Evolutionary conservation across 2,888 invertebrate genomes (phyloP).

Genomic region (Spicauda simplicius): DNA sequence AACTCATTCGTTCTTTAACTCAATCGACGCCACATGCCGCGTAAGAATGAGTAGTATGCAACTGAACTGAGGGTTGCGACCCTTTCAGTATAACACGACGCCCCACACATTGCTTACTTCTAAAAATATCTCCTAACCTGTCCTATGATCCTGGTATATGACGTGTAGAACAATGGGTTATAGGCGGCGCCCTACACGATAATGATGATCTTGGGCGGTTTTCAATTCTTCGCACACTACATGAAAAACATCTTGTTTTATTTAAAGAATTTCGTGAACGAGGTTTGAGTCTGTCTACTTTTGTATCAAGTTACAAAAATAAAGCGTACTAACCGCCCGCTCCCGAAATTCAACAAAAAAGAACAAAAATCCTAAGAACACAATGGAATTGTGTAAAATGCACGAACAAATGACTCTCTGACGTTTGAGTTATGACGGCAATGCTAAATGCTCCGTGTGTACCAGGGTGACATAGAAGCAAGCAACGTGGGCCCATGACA

Average conservation of each 20-base stretch:
- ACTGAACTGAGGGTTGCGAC: neutral
- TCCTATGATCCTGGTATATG: constrained; percentile 63
- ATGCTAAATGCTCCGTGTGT: constrained; percentile 14
- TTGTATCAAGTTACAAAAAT: too few species aligned
- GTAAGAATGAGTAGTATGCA: neutral
- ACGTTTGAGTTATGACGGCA: constrained; percentile 24
- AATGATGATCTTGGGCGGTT: constrained; percentile 9
- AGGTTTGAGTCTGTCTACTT: too few species aligned
- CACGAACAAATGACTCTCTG: neutral
- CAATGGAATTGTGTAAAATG: neutral
- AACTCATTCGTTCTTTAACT: too few species aligned
- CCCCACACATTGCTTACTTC: constrained; percentile 20
- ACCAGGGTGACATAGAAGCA: constrained; percentile 19
- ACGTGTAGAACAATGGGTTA: constrained; percentile 75
- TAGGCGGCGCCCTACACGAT: constrained; percentile 70
- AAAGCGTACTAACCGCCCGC: too few species aligned
- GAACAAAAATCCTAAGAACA: too few species aligned
- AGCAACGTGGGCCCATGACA: constrained; percentile 15
- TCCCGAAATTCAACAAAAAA: too few species aligned
- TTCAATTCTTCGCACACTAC: neutral
- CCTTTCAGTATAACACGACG: neutral
- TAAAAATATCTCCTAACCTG: constrained; percentile 44
- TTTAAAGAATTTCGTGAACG: too few species aligned
- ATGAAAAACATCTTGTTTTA: too few species aligned
- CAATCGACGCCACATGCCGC: too few species aligned